Percentiles rank a stretch among this genome's conserved stretches.
phyloP scores from a whole-genome alignment of 2,113 vertebrate genomes.

The Chionomys nivalis region DNA sequence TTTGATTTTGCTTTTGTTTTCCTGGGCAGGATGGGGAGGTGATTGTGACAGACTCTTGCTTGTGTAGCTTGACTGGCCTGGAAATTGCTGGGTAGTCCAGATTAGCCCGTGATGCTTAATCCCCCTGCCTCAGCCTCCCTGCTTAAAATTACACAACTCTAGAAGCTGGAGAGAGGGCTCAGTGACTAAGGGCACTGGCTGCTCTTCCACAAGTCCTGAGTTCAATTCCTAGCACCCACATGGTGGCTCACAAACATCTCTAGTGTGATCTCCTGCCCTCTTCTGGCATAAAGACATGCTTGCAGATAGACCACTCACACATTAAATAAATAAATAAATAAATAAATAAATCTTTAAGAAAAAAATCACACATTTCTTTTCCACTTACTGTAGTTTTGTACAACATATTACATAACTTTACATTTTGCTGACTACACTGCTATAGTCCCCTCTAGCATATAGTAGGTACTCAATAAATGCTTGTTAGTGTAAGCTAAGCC shows the following conservation, averaged over 20 bases:
- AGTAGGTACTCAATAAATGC: conserved; percentile 46
- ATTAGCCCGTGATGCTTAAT: neutral
- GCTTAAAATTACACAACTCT: neutral
- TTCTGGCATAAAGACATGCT: neutral
- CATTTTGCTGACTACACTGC: neutral
- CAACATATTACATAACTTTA: neutral
- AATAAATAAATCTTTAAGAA: no score
- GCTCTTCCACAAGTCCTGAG: neutral
- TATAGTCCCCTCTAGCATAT: neutral
- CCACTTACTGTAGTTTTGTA: neutral
- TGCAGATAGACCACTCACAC: no score
- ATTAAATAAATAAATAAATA: no score
- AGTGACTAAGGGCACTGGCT: neutral
- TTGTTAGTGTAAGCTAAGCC: neutral
- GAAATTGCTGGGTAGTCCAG: neutral
- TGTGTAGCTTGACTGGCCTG: neutral
- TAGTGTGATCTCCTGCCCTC: neutral
- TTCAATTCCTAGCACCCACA: neutral
- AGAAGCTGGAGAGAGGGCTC: neutral
- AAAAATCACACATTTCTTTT: neutral
- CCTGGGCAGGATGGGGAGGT: no score
- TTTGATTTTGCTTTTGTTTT: neutral
- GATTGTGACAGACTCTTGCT: neutral
- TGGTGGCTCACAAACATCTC: neutral
- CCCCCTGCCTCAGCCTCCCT: neutral